Base-by-base conservation (phyloP, 2,888 invertebrate genomes). In the Patella pellucida region DNA sequence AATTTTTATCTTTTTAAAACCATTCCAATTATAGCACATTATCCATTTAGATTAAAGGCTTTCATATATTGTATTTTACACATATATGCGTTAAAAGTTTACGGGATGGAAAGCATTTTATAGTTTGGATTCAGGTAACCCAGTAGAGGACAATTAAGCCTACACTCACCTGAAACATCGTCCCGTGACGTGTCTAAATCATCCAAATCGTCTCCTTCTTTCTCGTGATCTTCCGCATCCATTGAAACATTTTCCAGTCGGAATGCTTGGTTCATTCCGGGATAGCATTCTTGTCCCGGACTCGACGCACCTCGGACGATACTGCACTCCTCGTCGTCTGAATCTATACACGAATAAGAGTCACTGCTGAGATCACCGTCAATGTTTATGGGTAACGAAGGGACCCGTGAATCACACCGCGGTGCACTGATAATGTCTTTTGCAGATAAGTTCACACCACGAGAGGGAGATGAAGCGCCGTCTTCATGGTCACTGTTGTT, bases 181-280 rank as follows among this genome's bases (percentile, higher is more conserved):
- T 62, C 62, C 11, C 23, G 62, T 62, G 62, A 62, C 23, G 62
- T 62, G 23, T 62, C 62, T 23, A 62, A 62, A 62, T 62, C 62
- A 23, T 62, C 62, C 2, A 23, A 19, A 62, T 62, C 62, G 23
- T 62, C 62, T 3, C 19, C 62, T 62, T 62, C 62, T 23, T 62
- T 62, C 12, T 19, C 23, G 19, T 62, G 19, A 62, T 62, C 19
- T 19, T 62, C 62, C 19, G 19, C 62, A 62, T 62, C 62, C 62
- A 23, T 23, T 62, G 23, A 62, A 23, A 11, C 23, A 23, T 62
- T 62, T 19, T 23, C 12, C 19, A 9, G 12, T 62, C 62, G 19
- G 14, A 12, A 62, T 19, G 62, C 19, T 15, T 19, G 19, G 23
- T 62, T 62, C 62, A 62, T 11, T 23, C 62, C 23, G 62, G 62